A percentile compares a stretch with the other conserved stretches of the same genome.
Conservation (phyloP, 2,113 vertebrate genomes). For the Brienomyrus brachyistius region DNA sequence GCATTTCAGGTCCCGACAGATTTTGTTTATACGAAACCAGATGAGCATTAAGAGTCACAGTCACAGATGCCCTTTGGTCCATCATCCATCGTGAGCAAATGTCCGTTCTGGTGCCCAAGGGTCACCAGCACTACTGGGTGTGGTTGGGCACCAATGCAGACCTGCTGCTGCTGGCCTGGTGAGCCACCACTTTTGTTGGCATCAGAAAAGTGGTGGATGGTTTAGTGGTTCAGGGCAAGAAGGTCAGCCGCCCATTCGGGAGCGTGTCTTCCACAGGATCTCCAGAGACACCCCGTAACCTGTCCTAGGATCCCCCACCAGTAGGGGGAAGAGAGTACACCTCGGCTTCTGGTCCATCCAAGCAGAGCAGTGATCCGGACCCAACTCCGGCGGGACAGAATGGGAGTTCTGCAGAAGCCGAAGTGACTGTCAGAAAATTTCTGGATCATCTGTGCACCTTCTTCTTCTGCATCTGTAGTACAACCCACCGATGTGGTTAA, state of each 20-base stretch:
- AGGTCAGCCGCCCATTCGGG: constrained; percentile 50
- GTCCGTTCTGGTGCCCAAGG: constrained; percentile 71
- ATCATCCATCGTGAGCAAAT: constrained; percentile 82
- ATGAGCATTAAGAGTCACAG: too few species aligned
- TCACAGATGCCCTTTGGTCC: constrained; percentile 61
- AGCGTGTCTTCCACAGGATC: constrained; percentile 45
- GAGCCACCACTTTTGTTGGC: constrained; percentile 72
- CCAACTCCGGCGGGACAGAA: constrained; percentile 53
- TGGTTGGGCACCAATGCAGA: constrained; percentile 71
- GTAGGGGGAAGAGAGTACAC: constrained; percentile 87
- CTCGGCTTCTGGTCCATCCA: constrained; percentile 85
- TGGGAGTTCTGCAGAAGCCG: constrained; percentile 31
- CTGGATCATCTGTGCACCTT: constrained; percentile 28
- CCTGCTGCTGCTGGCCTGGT: constrained; percentile 47
- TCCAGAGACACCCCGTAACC: constrained; percentile 44
- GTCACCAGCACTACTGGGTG: constrained; percentile 84
- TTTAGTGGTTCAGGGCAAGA: constrained; percentile 46
- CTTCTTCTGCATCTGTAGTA: constrained; percentile 13
- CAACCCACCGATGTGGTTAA: background rate
- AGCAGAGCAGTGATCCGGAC: constrained; percentile 46
- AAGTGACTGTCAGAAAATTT: constrained; percentile 51
- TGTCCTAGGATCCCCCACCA: constrained; percentile 78
- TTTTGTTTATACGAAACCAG: too few species aligned
- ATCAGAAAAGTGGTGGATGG: constrained; percentile 62
- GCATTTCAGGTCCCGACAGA: too few species aligned